A percentile compares a stretch with the other conserved stretches of the same genome.
These are phyloP conservation scores for Phragmatobia fuliginosa DNA, from an alignment of 2,888 invertebrate genomes.

Conservation along the genomic window DNA sequence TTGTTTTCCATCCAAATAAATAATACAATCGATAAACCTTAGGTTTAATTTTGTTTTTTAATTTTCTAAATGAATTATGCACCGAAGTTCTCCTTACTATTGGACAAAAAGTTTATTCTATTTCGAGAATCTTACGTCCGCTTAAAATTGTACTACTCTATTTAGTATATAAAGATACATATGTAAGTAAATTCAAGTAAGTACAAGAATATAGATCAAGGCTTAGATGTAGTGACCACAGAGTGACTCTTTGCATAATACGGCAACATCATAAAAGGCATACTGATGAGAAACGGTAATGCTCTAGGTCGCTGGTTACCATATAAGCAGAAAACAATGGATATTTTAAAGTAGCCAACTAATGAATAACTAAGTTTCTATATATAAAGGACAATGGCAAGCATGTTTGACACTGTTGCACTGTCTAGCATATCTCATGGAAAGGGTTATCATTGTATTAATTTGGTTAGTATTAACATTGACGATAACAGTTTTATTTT, in stretches of 20 bases:
- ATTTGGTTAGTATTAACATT: too few species aligned
- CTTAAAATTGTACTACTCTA: neutral
- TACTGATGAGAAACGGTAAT: conserved; percentile 66
- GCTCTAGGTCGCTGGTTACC: conserved; percentile 51
- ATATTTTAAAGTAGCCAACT: conserved; percentile 23
- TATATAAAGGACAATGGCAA: too few species aligned
- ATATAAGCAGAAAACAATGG: conserved; percentile 38
- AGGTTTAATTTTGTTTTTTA: too few species aligned
- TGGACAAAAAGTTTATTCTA: neutral
- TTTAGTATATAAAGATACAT: neutral
- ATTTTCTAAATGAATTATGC: too few species aligned
- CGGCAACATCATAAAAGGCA: conserved; percentile 71
- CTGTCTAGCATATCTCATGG: too few species aligned
- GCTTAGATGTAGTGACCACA: conserved; percentile 62
- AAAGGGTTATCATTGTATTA: too few species aligned
- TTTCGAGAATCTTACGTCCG: neutral
- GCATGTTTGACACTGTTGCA: too few species aligned
- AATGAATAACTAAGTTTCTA: too few species aligned
- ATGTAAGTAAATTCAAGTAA: neutral
- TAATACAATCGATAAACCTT: too few species aligned
- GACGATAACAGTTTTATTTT: too few species aligned
- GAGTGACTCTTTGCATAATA: conserved; percentile 73
- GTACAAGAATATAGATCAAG: conserved; percentile 83
- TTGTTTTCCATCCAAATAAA: too few species aligned
- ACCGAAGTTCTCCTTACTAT: too few species aligned